Base-by-base conservation (phyloP, 1,140 invertebrate genomes). In the Microvelia longipes region DNA sequence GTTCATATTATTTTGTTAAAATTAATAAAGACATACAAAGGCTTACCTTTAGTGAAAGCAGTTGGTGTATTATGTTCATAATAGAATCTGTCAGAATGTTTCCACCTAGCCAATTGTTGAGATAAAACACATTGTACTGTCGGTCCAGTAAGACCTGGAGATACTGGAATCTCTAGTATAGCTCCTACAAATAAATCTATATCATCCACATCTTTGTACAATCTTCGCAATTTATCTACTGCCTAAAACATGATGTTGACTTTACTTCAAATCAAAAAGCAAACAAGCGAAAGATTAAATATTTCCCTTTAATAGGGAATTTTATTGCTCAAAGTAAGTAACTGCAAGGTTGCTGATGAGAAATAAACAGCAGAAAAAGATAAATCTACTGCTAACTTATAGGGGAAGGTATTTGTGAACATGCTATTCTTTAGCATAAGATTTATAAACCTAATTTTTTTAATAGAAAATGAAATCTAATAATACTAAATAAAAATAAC, bases 131-230 rank as follows among this genome's bases (percentile, higher is more conserved):
- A 96, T 1, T 91, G 83, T 80, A 95, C 96, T 0, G 94, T 96
- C 1, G 93, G 94, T 0, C 95, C 95, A 1, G 89, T 82, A 13
- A 94, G 78, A 0, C 90, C 87, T 0, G 88, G 91, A 0, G 85
- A 82, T 0, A 94, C 82, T 0, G 88, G 87, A 61, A 87, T 82
- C 77, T 97, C 94, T 70, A 90, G 88, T 85, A 96, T 88, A 66
- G 91, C 93, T 25, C 90, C 95, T 0, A 92, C 87, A 77, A 93
- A 96, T n/a, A 96, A 82, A 76, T 98, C 95, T 70, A 98, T 87
- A 75, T 96, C 92, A 65, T 93, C 87, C 0, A 94, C 85, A 66
- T 85, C 82, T 64, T 86, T 80, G 76, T 91, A 92, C 2, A 90
- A 28, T 15, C 29, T 11, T 26, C 50, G 13, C 61, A 73, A 78